phyloP scores from a whole-genome alignment of 1,140 invertebrate species.

The Procambarus virginalis region DNA sequence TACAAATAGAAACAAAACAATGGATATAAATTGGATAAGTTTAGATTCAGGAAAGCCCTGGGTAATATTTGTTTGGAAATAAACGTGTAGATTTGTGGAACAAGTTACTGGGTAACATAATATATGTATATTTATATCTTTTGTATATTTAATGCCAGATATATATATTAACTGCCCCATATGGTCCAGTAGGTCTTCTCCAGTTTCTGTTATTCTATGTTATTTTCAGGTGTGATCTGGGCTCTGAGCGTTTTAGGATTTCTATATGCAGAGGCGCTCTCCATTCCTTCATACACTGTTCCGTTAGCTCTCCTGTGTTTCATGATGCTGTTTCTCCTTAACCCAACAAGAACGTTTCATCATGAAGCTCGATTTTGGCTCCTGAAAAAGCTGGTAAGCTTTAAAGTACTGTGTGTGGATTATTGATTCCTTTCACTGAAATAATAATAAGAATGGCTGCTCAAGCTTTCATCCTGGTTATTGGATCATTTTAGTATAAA shows the following conservation, averaged over 20 bases:
- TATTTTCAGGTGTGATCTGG: conserved; percentile 85
- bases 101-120: no score
- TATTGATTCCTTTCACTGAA: neutral
- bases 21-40: no score
- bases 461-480: neutral
- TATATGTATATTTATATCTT: no score
- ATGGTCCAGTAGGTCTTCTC: no score
- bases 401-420: neutral
- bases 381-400: conserved; percentile 77
- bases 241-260: conserved; percentile 84
- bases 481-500: no score
- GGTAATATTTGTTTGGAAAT: no score
- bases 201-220: neutral
- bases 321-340: conserved; percentile 92
- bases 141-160: no score
- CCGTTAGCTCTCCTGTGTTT: conserved; percentile 89
- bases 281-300: conserved; percentile 92
- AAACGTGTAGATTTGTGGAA: no score
- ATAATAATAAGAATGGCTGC: neutral
- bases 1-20: no score
- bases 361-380: conserved; percentile 88
- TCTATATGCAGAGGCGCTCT: conserved; percentile 87
- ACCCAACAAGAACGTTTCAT: conserved; percentile 93
- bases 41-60: no score
- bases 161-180: no score